Evolutionary conservation across 2,888 invertebrate genomes (phyloP).

Genomic region (Rhaphigaster nebulosa): DNA sequence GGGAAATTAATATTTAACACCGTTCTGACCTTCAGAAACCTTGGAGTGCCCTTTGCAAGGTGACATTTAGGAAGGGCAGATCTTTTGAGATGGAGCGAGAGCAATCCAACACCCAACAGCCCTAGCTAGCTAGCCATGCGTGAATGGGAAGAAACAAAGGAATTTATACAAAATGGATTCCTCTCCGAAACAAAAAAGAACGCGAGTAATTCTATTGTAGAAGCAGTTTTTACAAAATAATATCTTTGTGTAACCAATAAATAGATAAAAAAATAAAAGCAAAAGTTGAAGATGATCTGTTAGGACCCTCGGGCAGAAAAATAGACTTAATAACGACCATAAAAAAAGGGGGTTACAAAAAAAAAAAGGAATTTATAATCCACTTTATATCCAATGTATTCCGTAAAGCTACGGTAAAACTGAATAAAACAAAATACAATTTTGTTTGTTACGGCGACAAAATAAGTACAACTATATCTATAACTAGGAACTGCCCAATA

Average conservation of each 20-base stretch:
- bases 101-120: neutral
- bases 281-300: no score
- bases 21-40: neutral
- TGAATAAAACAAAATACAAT: no score
- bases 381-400: no score
- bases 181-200: neutral
- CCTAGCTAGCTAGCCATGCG: neutral
- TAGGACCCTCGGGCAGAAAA: no score
- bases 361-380: no score
- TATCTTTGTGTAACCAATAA: neutral
- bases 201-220: neutral
- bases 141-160: neutral
- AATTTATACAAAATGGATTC: neutral
- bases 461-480: no score
- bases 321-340: no score
- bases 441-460: no score
- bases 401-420: no score
- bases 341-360: no score
- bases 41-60: neutral
- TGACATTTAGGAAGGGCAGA: constrained; percentile 7
- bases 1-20: neutral
- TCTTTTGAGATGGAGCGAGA: neutral
- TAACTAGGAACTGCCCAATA: no score
- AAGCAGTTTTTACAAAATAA: neutral
- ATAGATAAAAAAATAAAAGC: no score